Base-by-base conservation (phyloP, 2,888 invertebrate species). In the Macrosoma leucophasiata region DNA sequence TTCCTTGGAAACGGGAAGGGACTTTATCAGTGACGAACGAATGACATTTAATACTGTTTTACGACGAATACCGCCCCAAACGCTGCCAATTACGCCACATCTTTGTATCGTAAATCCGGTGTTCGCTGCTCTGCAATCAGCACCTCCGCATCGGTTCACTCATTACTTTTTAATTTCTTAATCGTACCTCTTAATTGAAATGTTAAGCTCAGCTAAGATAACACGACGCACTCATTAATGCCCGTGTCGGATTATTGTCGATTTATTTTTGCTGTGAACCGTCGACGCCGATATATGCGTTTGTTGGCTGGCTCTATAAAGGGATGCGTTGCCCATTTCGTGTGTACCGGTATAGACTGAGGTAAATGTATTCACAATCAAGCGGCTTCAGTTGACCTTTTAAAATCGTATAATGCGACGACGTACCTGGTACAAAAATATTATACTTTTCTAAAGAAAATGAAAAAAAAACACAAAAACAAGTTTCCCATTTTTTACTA, bases 151-250 rank as follows among this genome's bases (percentile, higher is more conserved):
- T 52, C 47, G 49, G 51, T 54, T 54, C 56, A 51, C 69, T 74
- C 69, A 77, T 78, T 77, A 72, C 55, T 58, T 63, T n/a, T 75
- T 77, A 75, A 77, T 76, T 75, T 71, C 68, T 76, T 76, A 77
- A 78, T 78, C 74, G 59, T 50, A 47, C 52, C 62, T 64, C 36
- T 67, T 82, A 78, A 82, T 82, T 82, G 79, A 79, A 79, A 81
- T 73, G 76, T 79, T 71, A 63, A 66, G 62, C 56, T 52, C 51
- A 41, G 33, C 43, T 45, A 46, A 54, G 78, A 75, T 75, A 74
- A 68, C 58, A 52, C n/a, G 39, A 36, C 36, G 58, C 58, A 50
- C 48, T 59, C 63, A 59, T 74, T 71, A 74, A 72, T 67, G 68
- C 58, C 55, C 47, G 49, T 52, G 56, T 60, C 57, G 50, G 65